Evolutionary conservation across 2,113 vertebrate genomes (phyloP), one percentile per base, ranked within the genome.

Genomic region (Gallinago jamesoni): DNA sequence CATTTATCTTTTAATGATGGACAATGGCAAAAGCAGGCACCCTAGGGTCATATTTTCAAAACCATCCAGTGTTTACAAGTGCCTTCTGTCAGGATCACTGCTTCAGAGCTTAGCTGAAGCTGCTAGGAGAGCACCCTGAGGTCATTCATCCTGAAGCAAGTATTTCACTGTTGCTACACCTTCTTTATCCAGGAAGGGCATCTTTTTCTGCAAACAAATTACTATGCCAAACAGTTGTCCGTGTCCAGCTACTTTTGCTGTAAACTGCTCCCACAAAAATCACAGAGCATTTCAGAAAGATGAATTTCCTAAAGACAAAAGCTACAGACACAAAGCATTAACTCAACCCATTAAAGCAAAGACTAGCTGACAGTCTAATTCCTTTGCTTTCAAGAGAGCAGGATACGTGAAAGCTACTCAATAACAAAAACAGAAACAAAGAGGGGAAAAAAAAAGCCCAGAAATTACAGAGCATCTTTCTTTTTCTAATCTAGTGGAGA

Each of bases 401-500:
- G 37, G 45, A 47, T 94, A 81, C 85, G 45, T 95, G 91, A 90
- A 79, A 41, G 18, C 6, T 48, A 66, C 57, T 96, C 82, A 73
- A 72, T 79, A 93, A 72, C 30, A 93, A 74, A 85, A 97, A 86
- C 8, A 70, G 84, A 94, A 97, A 94, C 3, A 92, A 68, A 66
- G 13, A 90, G 14, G n/a, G n/a, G n/a, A 22, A 84, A 89, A 94
- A 75, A 9, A 93, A 57, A 74, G 30, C 22, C 28, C 23, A 77
- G 78, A 74, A 82, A 72, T 56, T 27, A 28, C 12, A 67, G 11
- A 50, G 10, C 14, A 90, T 22, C 53, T 64, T 89, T 85, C 55
- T 78, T 91, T 89, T 79, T 72, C 66, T 84, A 25, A 52, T 76
- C 30, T 66, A 39, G 56, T 25, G 66, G 30, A 75, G 35, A 50